Evolutionary conservation across 2,888 invertebrate species (phyloP), one percentile per base, ranked within the genome.

Genomic region (Drosophila kambysellisi): DNA sequence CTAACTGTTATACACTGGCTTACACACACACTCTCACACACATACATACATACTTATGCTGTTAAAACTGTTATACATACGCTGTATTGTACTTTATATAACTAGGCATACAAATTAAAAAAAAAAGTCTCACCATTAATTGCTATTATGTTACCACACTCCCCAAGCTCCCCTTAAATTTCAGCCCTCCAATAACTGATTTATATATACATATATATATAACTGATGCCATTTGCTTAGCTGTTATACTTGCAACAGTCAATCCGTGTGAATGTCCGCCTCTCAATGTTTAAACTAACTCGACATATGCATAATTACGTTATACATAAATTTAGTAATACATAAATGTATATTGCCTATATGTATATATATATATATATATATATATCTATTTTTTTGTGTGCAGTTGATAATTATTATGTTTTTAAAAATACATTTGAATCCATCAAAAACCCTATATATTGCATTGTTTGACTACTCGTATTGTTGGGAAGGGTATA

Each of bases 61-160:
- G 81, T 80, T 80, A 65, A 48, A 80, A 89, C 85, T 87, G 88
- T 83, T 88, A 83, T 81, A 73, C 65, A 70, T 67, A 67, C 68
- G 41, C 77, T 71, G 50, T 71, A 73, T 75, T 75, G 69, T 80
- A 86, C 85, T 84, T 69, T 76, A 85, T 67, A 66, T 57, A 75
- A 75, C 52, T 82, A 72, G 65, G 57, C 68, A 69, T 54, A 35
- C 37, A 63, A 62, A 52, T 72, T 37, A 37, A 61, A 9, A 53
- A 70, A n/a, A 74, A 53, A 70, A 74, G 71, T 78, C 81, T 74
- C 70, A 76, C 56, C 46, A 76, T 58, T 67, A 57, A 81, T 54
- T 57, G 64, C 60, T 43, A 65, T 52, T 39, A 48, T 54, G 52
- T 59, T 12, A 53, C 41, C 68, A 48, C 46, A 29, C 59, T 20